Evolutionary conservation across 2,113 vertebrate species (phyloP).

Genomic region (Bungarus multicinctus): DNA sequence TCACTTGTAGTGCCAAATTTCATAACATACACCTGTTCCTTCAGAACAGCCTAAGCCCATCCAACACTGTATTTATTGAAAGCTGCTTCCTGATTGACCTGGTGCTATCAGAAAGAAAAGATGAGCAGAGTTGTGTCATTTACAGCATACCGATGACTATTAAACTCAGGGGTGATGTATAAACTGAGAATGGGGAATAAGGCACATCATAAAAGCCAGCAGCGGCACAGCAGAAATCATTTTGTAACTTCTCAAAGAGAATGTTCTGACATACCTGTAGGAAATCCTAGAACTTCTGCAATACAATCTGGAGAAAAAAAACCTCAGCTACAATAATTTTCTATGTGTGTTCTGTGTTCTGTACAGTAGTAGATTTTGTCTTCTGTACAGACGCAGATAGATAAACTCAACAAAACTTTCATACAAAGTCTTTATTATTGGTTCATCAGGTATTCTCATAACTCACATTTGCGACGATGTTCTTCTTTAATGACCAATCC

Average conservation of each 20-base stretch:
- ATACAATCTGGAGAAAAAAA: not conserved
- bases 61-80: not conserved
- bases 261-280: not conserved
- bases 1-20: not conserved
- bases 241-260: not conserved
- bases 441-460: too few species aligned
- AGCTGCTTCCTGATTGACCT: not conserved
- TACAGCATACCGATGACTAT: not conserved
- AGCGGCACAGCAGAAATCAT: not conserved
- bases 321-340: not conserved
- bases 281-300: not conserved
- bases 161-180: not conserved
- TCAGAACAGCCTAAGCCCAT: not conserved
- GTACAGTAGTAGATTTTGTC: too few species aligned
- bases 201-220: not conserved
- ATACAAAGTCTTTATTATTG: too few species aligned
- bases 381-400: too few species aligned
- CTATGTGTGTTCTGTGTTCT: too few species aligned
- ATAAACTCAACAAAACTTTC: too few species aligned
- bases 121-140: not conserved
- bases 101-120: not conserved
- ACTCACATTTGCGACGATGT: too few species aligned
- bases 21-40: not conserved
- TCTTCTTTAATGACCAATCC: too few species aligned
- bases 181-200: not conserved